These are phyloP conservation scores for Felis chaus DNA, from an alignment of 2,113 vertebrate species.

Conservation along the genomic window DNA sequence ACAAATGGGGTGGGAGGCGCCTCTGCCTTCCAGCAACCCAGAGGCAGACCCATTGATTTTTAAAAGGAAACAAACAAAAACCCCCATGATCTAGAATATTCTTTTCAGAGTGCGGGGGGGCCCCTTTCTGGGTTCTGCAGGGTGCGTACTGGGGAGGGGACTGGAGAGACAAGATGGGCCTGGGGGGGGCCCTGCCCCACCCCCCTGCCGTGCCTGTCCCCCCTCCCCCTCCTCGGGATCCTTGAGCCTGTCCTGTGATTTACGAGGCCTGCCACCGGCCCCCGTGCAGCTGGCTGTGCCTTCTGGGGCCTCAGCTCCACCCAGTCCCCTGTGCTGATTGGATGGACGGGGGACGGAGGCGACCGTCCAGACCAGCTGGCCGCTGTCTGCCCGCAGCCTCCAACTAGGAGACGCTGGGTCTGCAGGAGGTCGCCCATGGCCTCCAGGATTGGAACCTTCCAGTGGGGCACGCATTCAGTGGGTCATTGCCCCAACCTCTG, in stretches of 20 bases:
- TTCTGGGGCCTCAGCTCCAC: neutral
- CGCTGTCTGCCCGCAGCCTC: neutral
- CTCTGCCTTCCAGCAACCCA: neutral
- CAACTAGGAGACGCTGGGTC: rapidly evolving
- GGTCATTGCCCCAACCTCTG: neutral
- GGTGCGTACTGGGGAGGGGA: neutral
- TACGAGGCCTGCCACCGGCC: neutral
- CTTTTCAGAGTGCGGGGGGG: neutral
- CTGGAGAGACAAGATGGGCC: neutral
- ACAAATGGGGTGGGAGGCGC: conserved; percentile 40
- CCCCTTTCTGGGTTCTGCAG: neutral
- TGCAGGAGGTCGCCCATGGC: neutral
- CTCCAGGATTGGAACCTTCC: no score
- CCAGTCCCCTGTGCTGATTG: neutral
- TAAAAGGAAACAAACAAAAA: neutral
- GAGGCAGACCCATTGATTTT: conserved; percentile 44
- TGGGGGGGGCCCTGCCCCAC: neutral
- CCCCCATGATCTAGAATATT: conserved; percentile 27
- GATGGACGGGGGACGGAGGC: neutral
- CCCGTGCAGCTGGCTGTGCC: neutral
- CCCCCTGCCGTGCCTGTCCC: rapidly evolving
- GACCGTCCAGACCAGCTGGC: neutral
- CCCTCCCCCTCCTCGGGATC: no score
- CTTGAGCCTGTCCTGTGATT: neutral
- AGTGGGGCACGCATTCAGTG: neutral